Percentiles rank a stretch among this genome's conserved stretches.
Conservation (phyloP, 2,888 invertebrate species). For the Nysson spinosus region DNA sequence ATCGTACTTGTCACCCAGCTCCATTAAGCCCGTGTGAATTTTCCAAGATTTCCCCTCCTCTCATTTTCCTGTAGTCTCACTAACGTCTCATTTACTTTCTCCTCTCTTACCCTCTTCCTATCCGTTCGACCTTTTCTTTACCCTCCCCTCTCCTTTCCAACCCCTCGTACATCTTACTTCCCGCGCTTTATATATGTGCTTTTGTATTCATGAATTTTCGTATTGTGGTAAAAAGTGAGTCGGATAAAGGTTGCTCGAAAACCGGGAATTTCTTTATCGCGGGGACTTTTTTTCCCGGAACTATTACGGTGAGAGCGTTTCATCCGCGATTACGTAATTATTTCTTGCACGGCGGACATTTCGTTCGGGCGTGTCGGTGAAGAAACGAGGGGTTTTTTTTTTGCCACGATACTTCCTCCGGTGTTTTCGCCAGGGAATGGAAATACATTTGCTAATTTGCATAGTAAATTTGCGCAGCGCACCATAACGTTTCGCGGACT, state of each 20-base stretch:
- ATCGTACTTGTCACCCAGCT: conserved; percentile 18
- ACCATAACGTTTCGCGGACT: conserved; percentile 53
- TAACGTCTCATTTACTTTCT: too few species aligned
- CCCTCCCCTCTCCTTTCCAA: conserved; percentile 18
- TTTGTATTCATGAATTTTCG: conserved; percentile 39
- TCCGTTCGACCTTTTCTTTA: background rate
- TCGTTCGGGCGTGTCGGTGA: conserved; percentile 38
- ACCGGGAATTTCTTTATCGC: conserved; percentile 1
- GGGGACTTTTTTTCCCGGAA: conserved; percentile 15
- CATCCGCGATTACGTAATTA: conserved; percentile 59
- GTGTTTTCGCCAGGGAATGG: conserved; percentile 47
- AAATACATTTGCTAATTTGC: conserved; percentile 63
- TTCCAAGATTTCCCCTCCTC: conserved; percentile 12
- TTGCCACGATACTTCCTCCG: too few species aligned
- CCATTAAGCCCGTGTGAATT: conserved; percentile 13
- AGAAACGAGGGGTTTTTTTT: too few species aligned
- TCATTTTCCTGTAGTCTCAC: too few species aligned
- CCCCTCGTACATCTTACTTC: background rate
- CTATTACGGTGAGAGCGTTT: conserved; percentile 24
- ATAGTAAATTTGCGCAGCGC: conserved; percentile 58
- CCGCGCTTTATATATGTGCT: conserved; percentile 4
- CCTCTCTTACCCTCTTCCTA: too few species aligned
- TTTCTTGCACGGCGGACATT: conserved; percentile 51
- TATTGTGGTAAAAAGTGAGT: conserved; percentile 1
- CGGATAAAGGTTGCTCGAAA: too few species aligned